phyloP scores from a whole-genome alignment of 2,113 vertebrate species.

The Pithys albifrons region DNA sequence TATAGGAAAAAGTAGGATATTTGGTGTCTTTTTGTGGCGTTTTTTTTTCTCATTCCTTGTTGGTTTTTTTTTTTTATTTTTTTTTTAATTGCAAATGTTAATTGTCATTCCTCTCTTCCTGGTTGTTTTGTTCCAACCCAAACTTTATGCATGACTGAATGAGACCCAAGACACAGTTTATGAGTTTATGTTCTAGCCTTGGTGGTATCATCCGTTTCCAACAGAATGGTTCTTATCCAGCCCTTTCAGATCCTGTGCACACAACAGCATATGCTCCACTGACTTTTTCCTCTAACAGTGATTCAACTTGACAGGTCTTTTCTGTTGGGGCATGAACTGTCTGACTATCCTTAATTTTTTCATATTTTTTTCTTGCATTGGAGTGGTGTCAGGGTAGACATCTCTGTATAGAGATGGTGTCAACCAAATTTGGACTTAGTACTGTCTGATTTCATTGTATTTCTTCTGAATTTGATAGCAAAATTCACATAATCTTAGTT shows the following conservation, averaged over 20 bases:
- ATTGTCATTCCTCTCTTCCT: not conserved
- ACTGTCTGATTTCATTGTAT: not conserved
- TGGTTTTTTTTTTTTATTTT: no score
- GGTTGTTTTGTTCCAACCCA: not conserved
- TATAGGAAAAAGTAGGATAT: not conserved
- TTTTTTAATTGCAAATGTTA: not conserved
- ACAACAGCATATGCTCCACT: not conserved
- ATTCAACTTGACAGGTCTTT: not conserved
- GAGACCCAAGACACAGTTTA: not conserved
- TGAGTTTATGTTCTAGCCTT: not conserved
- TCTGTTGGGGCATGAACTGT: not conserved
- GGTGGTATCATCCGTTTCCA: not conserved
- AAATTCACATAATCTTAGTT: not conserved
- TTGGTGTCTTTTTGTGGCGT: not conserved
- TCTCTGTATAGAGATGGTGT: not conserved
- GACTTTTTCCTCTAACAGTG: not conserved
- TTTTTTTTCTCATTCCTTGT: not conserved
- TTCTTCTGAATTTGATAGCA: not conserved
- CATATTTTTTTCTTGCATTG: not conserved
- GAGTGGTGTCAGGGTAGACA: not conserved
- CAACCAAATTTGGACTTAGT: not conserved
- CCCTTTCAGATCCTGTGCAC: not conserved
- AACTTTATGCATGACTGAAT: not conserved
- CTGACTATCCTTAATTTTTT: constrained; percentile 6
- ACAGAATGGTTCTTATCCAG: not conserved